Conservation (phyloP, 2,888 invertebrate species). For the Hemicrepidius hirtus region DNA sequence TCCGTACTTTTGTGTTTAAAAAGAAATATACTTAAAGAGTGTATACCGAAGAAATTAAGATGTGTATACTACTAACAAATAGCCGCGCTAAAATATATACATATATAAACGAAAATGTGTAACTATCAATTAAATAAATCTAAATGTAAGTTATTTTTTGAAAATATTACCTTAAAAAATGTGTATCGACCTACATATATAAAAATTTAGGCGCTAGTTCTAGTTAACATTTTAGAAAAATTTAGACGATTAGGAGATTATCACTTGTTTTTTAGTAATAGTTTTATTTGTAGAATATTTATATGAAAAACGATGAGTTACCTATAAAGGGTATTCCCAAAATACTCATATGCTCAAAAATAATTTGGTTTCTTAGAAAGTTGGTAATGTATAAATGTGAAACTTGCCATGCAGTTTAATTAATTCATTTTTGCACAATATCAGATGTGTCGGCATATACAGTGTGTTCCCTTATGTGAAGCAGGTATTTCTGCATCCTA, state of each 20-base stretch:
- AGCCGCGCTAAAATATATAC: constrained; percentile 31
- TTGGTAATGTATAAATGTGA: constrained; percentile 53
- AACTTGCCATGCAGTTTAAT: constrained; percentile 11
- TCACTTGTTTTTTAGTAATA: constrained; percentile 26
- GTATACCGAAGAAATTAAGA: constrained; percentile 18
- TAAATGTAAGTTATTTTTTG: constrained; percentile 49
- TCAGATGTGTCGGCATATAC: background rate
- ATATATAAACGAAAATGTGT: constrained; percentile 42
- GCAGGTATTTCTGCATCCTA: no score
- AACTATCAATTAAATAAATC: constrained; percentile 47
- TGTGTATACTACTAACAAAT: constrained; percentile 33
- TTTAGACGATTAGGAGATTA: constrained; percentile 28
- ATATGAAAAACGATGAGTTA: constrained; percentile 53
- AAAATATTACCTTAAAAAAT: constrained; percentile 45
- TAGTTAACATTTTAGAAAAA: constrained; percentile 35
- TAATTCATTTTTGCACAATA: no score
- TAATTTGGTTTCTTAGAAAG: constrained; percentile 55
- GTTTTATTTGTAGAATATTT: constrained; percentile 42
- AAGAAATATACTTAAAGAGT: background rate
- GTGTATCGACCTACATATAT: constrained; percentile 45
- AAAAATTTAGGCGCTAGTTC: constrained; percentile 28
- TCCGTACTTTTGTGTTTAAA: constrained; percentile 62
- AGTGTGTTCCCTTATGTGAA: no score
- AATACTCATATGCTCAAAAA: constrained; percentile 62
- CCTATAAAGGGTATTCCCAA: constrained; percentile 56